Evolutionary conservation across 2,113 vertebrate species (phyloP), one percentile per base, ranked within the genome.

Genomic region (Oncorhynchus masou): DNA sequence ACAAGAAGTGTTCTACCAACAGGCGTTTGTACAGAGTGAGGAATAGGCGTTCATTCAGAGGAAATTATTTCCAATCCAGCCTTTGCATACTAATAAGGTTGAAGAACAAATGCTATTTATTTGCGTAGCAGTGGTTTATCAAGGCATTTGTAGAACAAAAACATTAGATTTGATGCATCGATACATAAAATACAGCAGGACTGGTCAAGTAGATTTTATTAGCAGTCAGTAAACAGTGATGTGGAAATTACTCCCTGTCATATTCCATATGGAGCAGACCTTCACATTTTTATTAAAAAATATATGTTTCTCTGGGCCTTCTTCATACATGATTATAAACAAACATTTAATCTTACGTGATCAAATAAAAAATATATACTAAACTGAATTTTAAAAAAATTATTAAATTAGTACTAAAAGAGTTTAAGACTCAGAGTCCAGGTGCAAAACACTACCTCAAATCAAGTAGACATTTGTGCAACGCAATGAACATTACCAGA

Each of bases 161-260:
- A 49, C 39, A 24, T 51, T 9, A 31, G 39, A 13, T 39, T 39
- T 34, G 11, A 45, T 24, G 34, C 8, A 24, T 48, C 6, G 29
- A 84, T 78, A 34, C 45, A 74, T 73, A 24, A 79, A 70, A 69
- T 74, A 69, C 65, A 81, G 60, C 48, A 73, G 65, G n/a, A 62
- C 45, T 75, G 75, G 70, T 85, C 76, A 77, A 84, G 80, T 80
- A 73, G 31, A 86, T 81, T 92, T 93, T 91, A 91, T 92, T 93
- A 68, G 64, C 68, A 85, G 81, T 83, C 80, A 78, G 64, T 67
- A 66, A 74, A 88, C 86, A 90, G 39, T 39, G 66, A n/a, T 27
- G 70, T 66, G 59, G 60, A 82, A 80, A 81, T 59, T 57, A 71
- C 11, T 78, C 73, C 5, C 8, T 0, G 65, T 80, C 31, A 24